phyloP scores from a whole-genome alignment of 2,797 vertebrate genomes.

The Crocodylus rhombifer region DNA sequence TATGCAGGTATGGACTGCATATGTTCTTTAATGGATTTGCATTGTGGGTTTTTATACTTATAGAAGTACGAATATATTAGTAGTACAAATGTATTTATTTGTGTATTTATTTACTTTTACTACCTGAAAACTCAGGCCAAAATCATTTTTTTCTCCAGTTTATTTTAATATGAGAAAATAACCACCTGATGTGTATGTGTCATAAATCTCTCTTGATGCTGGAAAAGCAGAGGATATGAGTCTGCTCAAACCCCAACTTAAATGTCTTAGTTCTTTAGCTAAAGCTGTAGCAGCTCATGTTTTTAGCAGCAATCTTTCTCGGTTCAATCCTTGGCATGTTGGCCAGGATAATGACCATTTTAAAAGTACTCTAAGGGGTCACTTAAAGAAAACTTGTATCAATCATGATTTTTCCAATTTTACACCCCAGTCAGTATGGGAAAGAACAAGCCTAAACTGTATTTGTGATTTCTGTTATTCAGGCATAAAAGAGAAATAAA shows the following conservation, averaged over 20 bases:
- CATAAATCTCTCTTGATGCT: too few relatives aligned
- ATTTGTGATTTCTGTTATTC: neutral
- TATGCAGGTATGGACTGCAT: neutral
- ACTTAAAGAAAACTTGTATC: neutral
- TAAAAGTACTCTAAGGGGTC: neutral
- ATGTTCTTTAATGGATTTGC: neutral
- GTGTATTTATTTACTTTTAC: neutral
- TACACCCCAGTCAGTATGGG: neutral
- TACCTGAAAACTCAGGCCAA: neutral
- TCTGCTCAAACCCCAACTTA: neutral
- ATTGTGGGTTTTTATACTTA: neutral
- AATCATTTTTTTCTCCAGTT: neutral
- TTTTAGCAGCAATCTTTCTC: neutral
- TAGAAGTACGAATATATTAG: fast-evolving
- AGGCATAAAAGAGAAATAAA: neutral
- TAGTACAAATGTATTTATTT: fast-evolving
- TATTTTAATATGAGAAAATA: neutral
- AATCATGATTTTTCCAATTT: neutral
- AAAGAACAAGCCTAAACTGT: neutral
- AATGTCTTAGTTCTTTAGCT: neutral
- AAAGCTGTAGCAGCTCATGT: neutral
- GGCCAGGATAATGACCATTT: neutral
- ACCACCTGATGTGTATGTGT: neutral
- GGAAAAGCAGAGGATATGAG: neutral
- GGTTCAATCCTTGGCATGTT: neutral